Conservation (phyloP, 2,888 invertebrate species). For the Trichogramma evanescens region DNA sequence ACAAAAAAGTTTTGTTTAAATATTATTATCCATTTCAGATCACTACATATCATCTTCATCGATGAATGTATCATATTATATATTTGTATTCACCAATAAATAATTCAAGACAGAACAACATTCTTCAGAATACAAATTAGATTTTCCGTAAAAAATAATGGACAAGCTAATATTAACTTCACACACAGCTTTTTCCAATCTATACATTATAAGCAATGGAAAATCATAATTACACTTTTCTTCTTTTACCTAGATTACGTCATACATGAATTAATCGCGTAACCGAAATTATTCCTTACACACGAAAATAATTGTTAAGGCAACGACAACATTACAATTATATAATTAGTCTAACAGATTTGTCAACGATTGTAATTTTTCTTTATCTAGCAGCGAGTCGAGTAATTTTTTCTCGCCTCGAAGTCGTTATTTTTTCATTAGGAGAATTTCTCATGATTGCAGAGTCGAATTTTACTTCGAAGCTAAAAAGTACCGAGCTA, state of each 20-base stretch:
- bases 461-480: slow-evolving; percentile 1
- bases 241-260: neutral
- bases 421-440: neutral
- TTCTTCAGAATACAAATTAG: slow-evolving; percentile 13
- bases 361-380: slow-evolving; percentile 24
- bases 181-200: neutral
- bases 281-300: slow-evolving; percentile 19
- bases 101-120: slow-evolving; percentile 12
- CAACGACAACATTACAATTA: slow-evolving; percentile 29
- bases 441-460: neutral
- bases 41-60: slow-evolving; percentile 1
- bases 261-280: slow-evolving; percentile 14
- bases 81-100: neutral
- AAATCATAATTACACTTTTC: slow-evolving; percentile 12
- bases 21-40: slow-evolving; percentile 6
- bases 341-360: slow-evolving; percentile 23
- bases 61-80: neutral
- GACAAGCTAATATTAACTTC: slow-evolving; percentile 7
- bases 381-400: slow-evolving; percentile 14
- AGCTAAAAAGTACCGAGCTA: slow-evolving; percentile 11
- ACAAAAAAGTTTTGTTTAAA: neutral
- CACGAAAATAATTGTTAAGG: slow-evolving; percentile 33
- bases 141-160: slow-evolving; percentile 15
- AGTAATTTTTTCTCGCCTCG: slow-evolving; percentile 11
- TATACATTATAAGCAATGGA: slow-evolving; percentile 14